A percentile compares a stretch with the other conserved stretches of the same genome.
Evolutionary conservation across 2,888 invertebrate genomes (phyloP).

Genomic region (Nomada fucata): DNA sequence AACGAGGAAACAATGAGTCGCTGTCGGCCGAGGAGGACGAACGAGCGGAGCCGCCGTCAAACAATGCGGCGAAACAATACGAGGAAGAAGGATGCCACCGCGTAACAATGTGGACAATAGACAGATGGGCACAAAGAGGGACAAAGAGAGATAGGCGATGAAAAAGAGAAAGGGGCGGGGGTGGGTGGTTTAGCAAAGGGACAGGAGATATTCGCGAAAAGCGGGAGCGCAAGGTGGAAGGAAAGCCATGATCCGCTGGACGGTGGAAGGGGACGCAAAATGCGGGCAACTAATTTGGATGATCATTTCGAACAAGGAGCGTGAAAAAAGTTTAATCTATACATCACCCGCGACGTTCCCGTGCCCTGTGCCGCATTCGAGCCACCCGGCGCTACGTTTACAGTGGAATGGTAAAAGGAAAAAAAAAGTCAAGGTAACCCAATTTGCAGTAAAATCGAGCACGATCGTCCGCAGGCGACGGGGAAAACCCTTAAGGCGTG

Average conservation of each 20-base stretch:
- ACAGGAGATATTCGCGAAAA: conserved; percentile 45
- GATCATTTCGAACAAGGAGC: background rate
- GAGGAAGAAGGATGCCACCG: conserved; percentile 75
- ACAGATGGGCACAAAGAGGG: conserved; percentile 74
- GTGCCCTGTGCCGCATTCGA: background rate
- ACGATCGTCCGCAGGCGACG: conserved; percentile 28
- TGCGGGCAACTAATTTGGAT: conserved; percentile 35
- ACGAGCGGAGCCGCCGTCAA: conserved; percentile 75
- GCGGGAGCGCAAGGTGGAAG: conserved; percentile 42
- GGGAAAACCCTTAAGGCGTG: conserved; percentile 66
- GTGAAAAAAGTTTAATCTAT: background rate
- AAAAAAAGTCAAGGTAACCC: conserved; percentile 34
- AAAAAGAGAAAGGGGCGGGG: conserved; percentile 6
- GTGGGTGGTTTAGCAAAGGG: background rate
- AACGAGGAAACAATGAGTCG: conserved; percentile 79
- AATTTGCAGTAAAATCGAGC: conserved; percentile 37
- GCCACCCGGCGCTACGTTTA: background rate
- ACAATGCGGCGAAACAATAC: conserved; percentile 81
- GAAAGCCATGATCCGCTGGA: conserved; percentile 32
- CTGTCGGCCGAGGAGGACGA: conserved; percentile 73
- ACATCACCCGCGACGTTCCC: background rate
- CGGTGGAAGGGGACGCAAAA: conserved; percentile 18
- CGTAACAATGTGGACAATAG: conserved; percentile 82
- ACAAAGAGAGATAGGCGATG: conserved; percentile 40
- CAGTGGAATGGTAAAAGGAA: background rate